Evolutionary conservation across 2,797 vertebrate genomes (phyloP), one percentile per base, ranked within the genome.

Genomic region (Sparidentex hasta): DNA sequence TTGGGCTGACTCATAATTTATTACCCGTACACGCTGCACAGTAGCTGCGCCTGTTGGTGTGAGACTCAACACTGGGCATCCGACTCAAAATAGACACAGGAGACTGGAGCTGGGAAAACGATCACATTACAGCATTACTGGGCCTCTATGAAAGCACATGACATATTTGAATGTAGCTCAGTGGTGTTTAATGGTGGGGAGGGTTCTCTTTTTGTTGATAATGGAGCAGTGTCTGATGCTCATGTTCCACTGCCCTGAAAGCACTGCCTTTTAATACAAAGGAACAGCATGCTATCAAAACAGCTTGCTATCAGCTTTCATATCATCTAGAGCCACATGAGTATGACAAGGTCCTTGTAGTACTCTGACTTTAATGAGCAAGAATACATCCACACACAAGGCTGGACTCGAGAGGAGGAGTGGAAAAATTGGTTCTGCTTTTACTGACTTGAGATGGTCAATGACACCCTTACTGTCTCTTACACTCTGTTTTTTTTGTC

Each of bases 351-450:
- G 84, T 65, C 65, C 70, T 68, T 62, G 55, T 66, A 23, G 41
- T 66, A 25, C 54, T 83, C 38, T 25, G 14, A 6, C 69, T 90
- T 89, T 74, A 86, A 79, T 82, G 80, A 91, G 77, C 50, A 82
- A 18, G 57, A 78, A 50, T 75, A 47, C 44, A 78, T 77, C 47
- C 38, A 44, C n/a, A 56, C 23, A 12, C 33, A 21, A 21, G 16
- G 0, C 38, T 43, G n/a, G 50, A 74, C 56, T 25, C 48, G 48
- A 65, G 7, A 43, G 46, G 27, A 48, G 57, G 62, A 68, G 25
- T 41, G 64, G 72, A 69, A 65, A 84, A 12, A 65, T 62, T 14
- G 27, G 81, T 71, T 55, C 25, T 18, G 46, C 62, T 66, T 76
- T 83, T 50, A 71, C 50, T 73, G 68, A 81, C 41, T 65, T 66